Evolutionary conservation across 2,888 invertebrate genomes (phyloP), one percentile per base, ranked within the genome.

Genomic region (Leptothorax acervorum): DNA sequence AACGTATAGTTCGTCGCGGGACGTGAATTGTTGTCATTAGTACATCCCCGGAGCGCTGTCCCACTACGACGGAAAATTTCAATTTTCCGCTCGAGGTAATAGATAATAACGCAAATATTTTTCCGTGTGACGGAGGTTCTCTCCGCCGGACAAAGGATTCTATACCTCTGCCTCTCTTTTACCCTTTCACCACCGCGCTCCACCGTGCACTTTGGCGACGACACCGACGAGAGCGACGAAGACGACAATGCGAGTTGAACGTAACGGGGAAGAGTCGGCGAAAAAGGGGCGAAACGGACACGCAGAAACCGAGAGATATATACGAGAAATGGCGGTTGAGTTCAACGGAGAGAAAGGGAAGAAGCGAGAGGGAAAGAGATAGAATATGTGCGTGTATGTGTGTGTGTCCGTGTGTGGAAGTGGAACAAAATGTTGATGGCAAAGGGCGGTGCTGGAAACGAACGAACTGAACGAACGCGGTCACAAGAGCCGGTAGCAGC

Each of bases 91-190:
- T 84, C 87, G 88, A 87, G 90, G 66, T 89, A 87, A 88, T 90
- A 90, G 89, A 89, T 89, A 89, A 89, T 87, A 89, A 89, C 89
- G 89, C 87, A 90, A 90, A 89, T 90, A 89, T 89, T 89, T 89
- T 90, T 87, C 90, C 90, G 87, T 87, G 81, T 84, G 87, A 90
- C 88, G 83, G 84, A 88, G 87, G 85, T 89, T 76, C 87, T 81
- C 87, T 88, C 71, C 71, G 82, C 83, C 62, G 88, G 89, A 89
- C 89, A 89, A 89, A 89, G 89, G 89, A 89, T 86, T 84, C 84
- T 79, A 82, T 82, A 65, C 48, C 53, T 39, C 53, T 11, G 65
- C 57, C 87, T 35, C 39, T 75, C 74, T 71, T 81, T 73, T 68
- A 60, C 76, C 78, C 75, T 83, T 65, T 78, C 75, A 51, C 81